Evolutionary conservation across 2,888 invertebrate species (phyloP), one percentile per base, ranked within the genome.

Genomic region (Cataglyphis livida): DNA sequence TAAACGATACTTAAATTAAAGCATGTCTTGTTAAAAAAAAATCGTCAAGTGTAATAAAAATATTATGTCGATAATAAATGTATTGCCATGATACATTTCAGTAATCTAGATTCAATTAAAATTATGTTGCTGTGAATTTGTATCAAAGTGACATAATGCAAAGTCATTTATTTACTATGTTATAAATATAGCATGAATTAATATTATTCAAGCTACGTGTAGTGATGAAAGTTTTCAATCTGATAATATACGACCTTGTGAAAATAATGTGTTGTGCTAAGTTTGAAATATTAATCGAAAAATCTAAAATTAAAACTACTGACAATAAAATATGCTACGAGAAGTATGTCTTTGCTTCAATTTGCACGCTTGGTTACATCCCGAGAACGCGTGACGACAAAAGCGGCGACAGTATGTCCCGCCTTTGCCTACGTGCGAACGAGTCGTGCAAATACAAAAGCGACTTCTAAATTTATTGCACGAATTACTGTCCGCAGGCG

Each of bases 391-490:
- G 32, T 65, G 21, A 68, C 51, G 65, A 65, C 28, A 48, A 65
- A 81, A 32, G 35, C 21, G 71, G 64, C 70, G 70, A 81, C 73
- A 59, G 48, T 70, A 59, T 78, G 62, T 38, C 59, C 78, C 66
- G 61, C 21, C 41, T 57, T 68, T 48, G 61, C 84, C 84, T 75
- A 71, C 70, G 66, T 75, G 87, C 81, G 70, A 88, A 87, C 64
- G 78, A 74, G 44, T 74, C 81, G 83, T 66, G 89, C 82, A 88
- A 88, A 88, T 78, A 87, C 64, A 41, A 81, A 82, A 85, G 66
- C 64, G 70, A 81, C 83, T 88, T 64, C 73, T 70, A 68, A 87
- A 89, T 89, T 88, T 87, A 89, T 87, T 76, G 82, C 89, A 82
- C 83, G 81, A 87, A 87, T 87, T 82, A 82, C 62, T 65, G 66